These are phyloP conservation scores for Chrysochloris asiatica DNA, from an alignment of 2,113 vertebrate genomes.

Conservation along the genomic window DNA sequence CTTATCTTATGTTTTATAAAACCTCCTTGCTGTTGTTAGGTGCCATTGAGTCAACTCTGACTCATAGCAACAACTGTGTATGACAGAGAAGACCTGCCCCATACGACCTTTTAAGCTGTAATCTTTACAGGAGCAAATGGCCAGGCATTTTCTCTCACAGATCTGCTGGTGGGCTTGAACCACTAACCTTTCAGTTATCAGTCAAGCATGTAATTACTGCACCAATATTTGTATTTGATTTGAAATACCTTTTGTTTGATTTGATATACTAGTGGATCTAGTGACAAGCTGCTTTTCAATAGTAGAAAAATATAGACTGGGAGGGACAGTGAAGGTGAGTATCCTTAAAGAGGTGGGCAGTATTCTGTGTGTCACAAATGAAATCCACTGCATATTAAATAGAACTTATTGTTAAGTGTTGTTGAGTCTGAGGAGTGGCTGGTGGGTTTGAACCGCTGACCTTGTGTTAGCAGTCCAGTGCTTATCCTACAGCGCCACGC, in stretches of 20 bases:
- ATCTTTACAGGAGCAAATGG: not conserved
- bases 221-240: not conserved
- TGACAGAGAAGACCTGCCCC: no score
- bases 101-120: not conserved
- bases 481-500: no score
- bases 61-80: not conserved
- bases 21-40: not conserved
- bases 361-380: not conserved
- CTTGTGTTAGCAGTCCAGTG: no score
- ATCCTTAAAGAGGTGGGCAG: not conserved
- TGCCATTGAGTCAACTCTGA: not conserved
- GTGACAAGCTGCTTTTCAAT: not conserved
- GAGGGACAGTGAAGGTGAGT: not conserved
- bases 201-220: no score
- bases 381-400: not conserved
- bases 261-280: not conserved
- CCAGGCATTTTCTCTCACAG: not conserved
- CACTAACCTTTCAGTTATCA: no score
- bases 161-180: not conserved
- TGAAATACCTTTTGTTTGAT: constrained; percentile 34
- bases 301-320: not conserved
- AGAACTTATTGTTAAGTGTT: no score
- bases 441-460: no score
- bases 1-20: constrained; percentile 28
- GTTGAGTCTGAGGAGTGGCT: no score